Conservation (phyloP, 2,113 vertebrate species). For the Eolophus roseicapilla region DNA sequence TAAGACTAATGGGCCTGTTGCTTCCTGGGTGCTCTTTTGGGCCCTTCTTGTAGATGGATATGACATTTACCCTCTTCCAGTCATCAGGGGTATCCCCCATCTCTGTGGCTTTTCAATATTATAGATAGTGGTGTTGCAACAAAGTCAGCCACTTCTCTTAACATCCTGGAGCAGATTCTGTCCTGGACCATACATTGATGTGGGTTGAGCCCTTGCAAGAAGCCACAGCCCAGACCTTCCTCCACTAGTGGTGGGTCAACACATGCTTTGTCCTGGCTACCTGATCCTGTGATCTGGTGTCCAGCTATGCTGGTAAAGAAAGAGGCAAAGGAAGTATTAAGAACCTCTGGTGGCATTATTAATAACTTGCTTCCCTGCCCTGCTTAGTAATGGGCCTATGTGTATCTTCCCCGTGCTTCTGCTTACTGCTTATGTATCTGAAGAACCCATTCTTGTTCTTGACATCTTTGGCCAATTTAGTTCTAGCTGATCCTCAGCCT, state of each 20-base stretch:
- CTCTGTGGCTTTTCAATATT: not conserved
- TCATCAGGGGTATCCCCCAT: rapidly evolving
- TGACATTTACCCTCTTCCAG: not conserved
- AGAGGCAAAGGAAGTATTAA: not conserved
- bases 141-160: not conserved
- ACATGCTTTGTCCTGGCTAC: not conserved
- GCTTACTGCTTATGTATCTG: not conserved
- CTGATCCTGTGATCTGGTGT: not conserved
- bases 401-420: not conserved
- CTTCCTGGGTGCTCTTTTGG: not conserved
- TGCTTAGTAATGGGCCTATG: not conserved
- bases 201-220: not conserved
- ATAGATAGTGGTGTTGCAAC: not conserved
- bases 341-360: not conserved
- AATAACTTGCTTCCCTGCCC: not conserved
- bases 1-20: not conserved
- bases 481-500: not conserved
- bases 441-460: not conserved
- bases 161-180: not conserved
- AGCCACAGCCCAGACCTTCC: not conserved
- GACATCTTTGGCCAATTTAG: not conserved
- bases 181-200: not conserved
- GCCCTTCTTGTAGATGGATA: not conserved
- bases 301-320: not conserved
- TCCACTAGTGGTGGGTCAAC: not conserved